Conservation (phyloP, 2,113 vertebrate genomes). For the Myiozetetes cayanensis region DNA sequence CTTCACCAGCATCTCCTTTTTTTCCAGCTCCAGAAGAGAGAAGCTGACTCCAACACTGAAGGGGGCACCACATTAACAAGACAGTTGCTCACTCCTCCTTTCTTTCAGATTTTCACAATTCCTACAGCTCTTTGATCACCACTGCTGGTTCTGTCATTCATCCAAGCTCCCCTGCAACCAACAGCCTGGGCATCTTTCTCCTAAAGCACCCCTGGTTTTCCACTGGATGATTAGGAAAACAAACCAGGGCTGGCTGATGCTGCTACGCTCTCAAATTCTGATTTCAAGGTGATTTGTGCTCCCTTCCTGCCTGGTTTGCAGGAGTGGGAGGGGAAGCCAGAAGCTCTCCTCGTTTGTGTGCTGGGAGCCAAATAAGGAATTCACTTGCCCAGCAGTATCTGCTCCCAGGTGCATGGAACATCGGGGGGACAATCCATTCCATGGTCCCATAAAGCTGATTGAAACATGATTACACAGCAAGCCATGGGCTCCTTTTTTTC, state of each 20-base stretch:
- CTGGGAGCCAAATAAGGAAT: conserved; percentile 45
- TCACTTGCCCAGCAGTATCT: background rate
- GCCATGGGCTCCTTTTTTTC: background rate
- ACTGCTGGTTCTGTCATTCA: background rate
- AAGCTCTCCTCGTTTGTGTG: conserved; percentile 30
- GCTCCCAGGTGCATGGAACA: background rate
- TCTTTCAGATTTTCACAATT: background rate
- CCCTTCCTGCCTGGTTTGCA: conserved; percentile 20
- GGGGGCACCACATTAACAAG: background rate
- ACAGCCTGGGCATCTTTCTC: background rate
- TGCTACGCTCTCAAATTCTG: background rate
- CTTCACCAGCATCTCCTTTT: background rate
- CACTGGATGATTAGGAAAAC: conserved; percentile 3
- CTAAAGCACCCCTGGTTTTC: background rate
- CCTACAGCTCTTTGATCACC: background rate
- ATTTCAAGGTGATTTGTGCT: conserved; percentile 67
- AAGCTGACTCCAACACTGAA: accelerated
- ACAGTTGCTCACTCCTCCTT: background rate
- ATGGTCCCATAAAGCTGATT: conserved; percentile 56
- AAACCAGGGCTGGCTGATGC: background rate
- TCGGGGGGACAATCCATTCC: conserved; percentile 55
- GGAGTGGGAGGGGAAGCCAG: conserved; percentile 18
- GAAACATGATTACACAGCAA: conserved; percentile 62
- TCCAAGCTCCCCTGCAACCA: background rate
- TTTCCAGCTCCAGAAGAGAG: background rate